phyloP scores from a whole-genome alignment of 2,113 vertebrate species.

The Peromyscus polionotus region DNA sequence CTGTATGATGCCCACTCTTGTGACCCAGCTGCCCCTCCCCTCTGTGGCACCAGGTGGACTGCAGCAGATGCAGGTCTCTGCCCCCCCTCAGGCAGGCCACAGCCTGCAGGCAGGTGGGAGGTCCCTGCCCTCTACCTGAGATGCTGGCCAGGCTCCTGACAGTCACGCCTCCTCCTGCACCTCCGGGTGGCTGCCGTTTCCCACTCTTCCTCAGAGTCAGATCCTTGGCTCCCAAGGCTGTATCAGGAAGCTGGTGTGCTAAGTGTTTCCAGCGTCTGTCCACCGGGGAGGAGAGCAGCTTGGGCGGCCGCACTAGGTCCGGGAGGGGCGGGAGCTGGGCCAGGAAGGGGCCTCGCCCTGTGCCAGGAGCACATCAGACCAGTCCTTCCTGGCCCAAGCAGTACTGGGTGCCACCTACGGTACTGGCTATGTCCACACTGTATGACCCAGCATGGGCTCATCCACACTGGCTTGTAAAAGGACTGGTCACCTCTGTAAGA shows the following conservation, averaged over 20 bases:
- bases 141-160: background rate
- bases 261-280: background rate
- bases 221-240: background rate
- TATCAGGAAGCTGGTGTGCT: accelerated
- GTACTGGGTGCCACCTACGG: background rate
- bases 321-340: background rate
- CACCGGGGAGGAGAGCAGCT: background rate
- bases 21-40: background rate
- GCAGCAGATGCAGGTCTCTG: accelerated
- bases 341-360: conserved; percentile 38
- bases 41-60: accelerated
- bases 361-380: background rate
- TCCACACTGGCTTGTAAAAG: no score
- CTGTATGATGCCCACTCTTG: background rate
- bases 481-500: background rate
- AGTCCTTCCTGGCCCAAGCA: background rate
- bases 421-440: background rate
- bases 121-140: background rate
- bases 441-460: background rate
- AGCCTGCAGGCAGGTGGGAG: background rate
- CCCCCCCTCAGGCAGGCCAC: background rate
- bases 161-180: background rate
- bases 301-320: background rate
- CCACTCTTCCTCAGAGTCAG: background rate
- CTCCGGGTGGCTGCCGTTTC: background rate